A percentile compares a stretch with the other conserved stretches of the same genome.
These are phyloP conservation scores for Rhagoletis zephyria DNA, from an alignment of 1,140 invertebrate genomes.

Conservation along the genomic window DNA sequence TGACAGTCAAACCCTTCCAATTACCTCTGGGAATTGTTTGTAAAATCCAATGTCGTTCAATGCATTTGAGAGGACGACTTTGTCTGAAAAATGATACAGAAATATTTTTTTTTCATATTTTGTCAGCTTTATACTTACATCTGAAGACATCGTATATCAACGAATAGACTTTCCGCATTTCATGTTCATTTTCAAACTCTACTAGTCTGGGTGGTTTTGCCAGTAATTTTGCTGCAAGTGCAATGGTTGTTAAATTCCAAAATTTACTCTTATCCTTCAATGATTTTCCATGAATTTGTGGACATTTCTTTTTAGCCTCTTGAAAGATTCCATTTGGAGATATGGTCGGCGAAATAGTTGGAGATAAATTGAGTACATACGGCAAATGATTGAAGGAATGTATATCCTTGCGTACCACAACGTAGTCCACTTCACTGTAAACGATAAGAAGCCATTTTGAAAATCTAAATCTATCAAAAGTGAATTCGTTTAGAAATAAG, in stretches of 20 bases:
- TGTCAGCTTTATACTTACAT: constrained; percentile 76
- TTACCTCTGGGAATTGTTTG: constrained; percentile 46
- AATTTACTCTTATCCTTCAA: constrained; percentile 56
- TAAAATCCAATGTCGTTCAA: constrained; percentile 50
- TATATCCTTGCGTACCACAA: neutral
- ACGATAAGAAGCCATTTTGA: neutral
- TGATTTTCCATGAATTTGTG: constrained; percentile 2
- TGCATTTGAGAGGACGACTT: constrained; percentile 47
- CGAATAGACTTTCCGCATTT: constrained; percentile 84
- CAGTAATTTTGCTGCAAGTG: constrained; percentile 78
- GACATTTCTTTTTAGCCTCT: constrained; percentile 7
- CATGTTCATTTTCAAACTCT: constrained; percentile 80
- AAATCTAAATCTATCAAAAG: too few relatives aligned
- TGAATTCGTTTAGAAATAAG: too few relatives aligned
- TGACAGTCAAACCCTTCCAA: neutral
- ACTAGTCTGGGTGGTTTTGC: constrained; percentile 75
- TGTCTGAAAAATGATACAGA: constrained; percentile 41
- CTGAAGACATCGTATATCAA: constrained; percentile 85
- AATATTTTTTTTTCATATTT: too few relatives aligned
- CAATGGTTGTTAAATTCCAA: constrained; percentile 75
- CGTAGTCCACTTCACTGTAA: constrained; percentile 30
- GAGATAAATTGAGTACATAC: neutral
- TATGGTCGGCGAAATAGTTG: neutral
- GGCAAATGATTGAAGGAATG: neutral
- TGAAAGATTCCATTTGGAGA: neutral